These are phyloP conservation scores for Orchestia grillus DNA, from an alignment of 1,140 invertebrate genomes.

Conservation along the genomic window DNA sequence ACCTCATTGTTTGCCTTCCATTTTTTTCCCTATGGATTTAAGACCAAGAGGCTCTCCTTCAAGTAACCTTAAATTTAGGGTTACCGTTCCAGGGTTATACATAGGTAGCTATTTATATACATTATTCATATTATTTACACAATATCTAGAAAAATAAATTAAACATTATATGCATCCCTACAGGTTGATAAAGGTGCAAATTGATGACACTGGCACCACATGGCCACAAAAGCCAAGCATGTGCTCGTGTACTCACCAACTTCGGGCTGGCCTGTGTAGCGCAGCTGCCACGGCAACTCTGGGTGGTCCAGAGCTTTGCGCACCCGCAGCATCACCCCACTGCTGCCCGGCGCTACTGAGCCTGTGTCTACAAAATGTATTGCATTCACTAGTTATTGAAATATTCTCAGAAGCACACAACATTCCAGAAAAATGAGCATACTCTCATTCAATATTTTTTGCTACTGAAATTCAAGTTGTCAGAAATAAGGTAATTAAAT, in stretches of 20 bases:
- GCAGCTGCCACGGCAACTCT: conserved; percentile 87
- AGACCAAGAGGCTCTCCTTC: no score
- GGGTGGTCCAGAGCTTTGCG: conserved; percentile 81
- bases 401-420: not conserved
- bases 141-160: no score
- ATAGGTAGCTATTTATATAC: no score
- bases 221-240: no score
- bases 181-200: no score
- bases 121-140: no score
- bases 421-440: not conserved
- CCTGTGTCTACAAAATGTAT: not conserved
- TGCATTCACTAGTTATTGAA: not conserved
- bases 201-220: no score
- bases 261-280: conserved; percentile 92
- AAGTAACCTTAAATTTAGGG: no score
- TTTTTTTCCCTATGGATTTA: no score
- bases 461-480: not conserved
- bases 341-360: not conserved
- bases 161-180: no score
- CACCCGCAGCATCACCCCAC: conserved; percentile 80
- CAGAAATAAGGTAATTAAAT: not conserved
- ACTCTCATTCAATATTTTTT: not conserved
- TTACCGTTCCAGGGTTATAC: no score
- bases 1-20: no score
- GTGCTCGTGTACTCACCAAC: conserved; percentile 72